A percentile compares a stretch with the other conserved stretches of the same genome.
These are phyloP conservation scores for Brachionus rubens DNA, from an alignment of 1,140 invertebrate genomes.

Conservation along the genomic window DNA sequence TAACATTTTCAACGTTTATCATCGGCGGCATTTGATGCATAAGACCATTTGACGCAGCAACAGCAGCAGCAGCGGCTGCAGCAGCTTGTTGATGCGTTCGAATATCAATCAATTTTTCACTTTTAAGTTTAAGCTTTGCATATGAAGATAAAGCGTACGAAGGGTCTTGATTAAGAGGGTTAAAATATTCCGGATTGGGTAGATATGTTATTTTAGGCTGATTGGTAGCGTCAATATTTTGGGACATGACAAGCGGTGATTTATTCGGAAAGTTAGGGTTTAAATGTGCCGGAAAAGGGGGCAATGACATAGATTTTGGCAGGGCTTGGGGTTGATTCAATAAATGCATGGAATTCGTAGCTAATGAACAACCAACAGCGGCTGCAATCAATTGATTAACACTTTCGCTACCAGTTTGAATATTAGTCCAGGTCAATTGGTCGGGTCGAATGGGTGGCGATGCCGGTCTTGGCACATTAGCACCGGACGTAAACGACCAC, in stretches of 20 bases:
- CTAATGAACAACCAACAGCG: background rate
- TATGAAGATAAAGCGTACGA: background rate
- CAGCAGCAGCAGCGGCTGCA: constrained; percentile 1
- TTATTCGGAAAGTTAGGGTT: background rate
- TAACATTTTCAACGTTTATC: constrained; percentile 38
- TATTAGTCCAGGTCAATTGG: background rate
- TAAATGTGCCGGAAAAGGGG: background rate
- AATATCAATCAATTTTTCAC: constrained; percentile 29
- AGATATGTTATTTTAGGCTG: background rate
- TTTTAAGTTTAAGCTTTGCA: constrained; percentile 16
- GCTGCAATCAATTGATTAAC: constrained; percentile 15
- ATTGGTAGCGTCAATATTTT: background rate
- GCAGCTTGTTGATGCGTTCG: constrained; percentile 10
- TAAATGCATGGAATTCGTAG: background rate
- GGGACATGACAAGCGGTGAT: background rate
- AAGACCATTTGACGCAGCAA: background rate
- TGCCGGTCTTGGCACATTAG: background rate
- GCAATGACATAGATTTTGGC: background rate
- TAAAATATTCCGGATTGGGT: background rate
- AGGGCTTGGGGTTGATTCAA: background rate
- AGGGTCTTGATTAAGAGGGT: background rate
- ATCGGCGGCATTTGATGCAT: constrained; percentile 21
- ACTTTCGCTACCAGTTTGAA: background rate
- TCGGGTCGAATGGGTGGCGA: background rate
- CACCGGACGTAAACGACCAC: background rate